Conservation (phyloP, 2,888 invertebrate genomes). For the Muscina levida region DNA sequence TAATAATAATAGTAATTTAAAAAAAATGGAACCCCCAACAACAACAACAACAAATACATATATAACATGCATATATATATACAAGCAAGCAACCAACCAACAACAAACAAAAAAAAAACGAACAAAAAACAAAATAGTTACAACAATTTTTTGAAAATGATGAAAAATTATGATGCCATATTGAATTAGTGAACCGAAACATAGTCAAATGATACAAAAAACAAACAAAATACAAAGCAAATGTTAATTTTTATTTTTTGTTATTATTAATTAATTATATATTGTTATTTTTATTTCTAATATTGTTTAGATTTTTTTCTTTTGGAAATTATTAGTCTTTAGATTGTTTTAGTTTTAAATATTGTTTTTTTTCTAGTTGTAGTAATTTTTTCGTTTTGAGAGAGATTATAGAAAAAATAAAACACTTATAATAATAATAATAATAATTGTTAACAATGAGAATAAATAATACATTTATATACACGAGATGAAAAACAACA, state of each 20-base stretch:
- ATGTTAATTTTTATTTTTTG: neutral
- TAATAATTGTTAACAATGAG: constrained; percentile 56
- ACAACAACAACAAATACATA: constrained; percentile 45
- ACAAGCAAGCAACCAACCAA: constrained; percentile 46
- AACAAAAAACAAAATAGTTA: constrained; percentile 52
- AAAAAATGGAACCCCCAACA: constrained; percentile 30
- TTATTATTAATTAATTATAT: too few relatives aligned
- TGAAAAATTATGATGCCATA: constrained; percentile 60
- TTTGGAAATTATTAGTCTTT: constrained; percentile 29
- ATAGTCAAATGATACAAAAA: constrained; percentile 32
- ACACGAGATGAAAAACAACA: too few relatives aligned
- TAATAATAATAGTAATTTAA: constrained; percentile 41
- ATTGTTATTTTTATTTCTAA: constrained; percentile 27
- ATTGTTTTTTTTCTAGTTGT: too few relatives aligned
- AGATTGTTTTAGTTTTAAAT: constrained; percentile 38
- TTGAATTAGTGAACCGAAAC: constrained; percentile 53
- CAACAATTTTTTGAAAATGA: constrained; percentile 5
- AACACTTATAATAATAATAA: constrained; percentile 44
- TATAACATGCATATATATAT: constrained; percentile 28
- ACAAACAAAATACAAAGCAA: too few relatives aligned
- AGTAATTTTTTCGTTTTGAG: constrained; percentile 9
- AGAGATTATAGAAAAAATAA: constrained; percentile 36
- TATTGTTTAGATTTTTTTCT: constrained; percentile 31
- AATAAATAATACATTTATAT: constrained; percentile 48
- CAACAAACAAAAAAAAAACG: constrained; percentile 52